Evolutionary conservation across 2,113 vertebrate genomes (phyloP).

Genomic region (Tachuris rubrigastra): DNA sequence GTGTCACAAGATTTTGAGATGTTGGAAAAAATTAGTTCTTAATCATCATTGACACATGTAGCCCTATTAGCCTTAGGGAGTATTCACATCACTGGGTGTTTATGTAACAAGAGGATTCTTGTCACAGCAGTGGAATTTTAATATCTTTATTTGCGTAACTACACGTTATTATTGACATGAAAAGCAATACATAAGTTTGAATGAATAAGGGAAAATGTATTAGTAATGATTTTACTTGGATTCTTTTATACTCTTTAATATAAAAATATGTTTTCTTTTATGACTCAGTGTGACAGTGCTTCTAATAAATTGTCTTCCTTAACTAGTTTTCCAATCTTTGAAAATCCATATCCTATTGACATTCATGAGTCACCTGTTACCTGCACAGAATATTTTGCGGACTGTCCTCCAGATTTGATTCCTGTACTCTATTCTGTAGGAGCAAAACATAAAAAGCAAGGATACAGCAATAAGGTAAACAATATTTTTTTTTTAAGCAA

Average conservation of each 20-base stretch:
- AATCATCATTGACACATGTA: neutral
- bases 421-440: constrained; percentile 96
- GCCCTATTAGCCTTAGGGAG: neutral
- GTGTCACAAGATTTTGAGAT: neutral
- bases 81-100: neutral
- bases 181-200: neutral
- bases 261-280: neutral
- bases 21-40: neutral
- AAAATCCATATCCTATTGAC: constrained; percentile 99
- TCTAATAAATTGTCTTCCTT: constrained; percentile 72
- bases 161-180: neutral
- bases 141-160: neutral
- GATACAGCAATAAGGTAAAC: constrained; percentile 95
- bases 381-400: constrained; percentile 95
- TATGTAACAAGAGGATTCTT: neutral
- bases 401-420: constrained; percentile 95
- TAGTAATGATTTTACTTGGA: neutral
- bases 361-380: constrained; percentile 98
- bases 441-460: constrained; percentile 96
- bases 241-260: neutral
- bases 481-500: neutral
- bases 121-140: neutral
- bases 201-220: neutral
- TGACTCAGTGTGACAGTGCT: constrained; percentile 39
- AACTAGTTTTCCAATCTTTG: constrained; percentile 96